Conservation (phyloP, 2,888 invertebrate genomes). For the Dryobotodes eremita region DNA sequence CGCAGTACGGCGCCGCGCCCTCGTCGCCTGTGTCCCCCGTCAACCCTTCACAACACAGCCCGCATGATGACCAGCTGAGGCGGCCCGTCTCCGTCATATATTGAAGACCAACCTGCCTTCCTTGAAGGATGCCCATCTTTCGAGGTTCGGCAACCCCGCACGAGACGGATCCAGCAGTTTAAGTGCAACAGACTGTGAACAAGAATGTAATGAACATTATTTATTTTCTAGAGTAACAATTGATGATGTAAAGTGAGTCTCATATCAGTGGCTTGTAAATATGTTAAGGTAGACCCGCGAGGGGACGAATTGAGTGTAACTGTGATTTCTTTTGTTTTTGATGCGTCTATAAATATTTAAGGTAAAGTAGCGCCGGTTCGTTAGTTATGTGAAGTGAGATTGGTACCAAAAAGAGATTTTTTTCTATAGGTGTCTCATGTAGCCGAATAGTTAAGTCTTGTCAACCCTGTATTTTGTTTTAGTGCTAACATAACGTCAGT, state of each 20-base stretch:
- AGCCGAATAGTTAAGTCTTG: slow-evolving; percentile 78
- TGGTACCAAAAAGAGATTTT: slow-evolving; percentile 90
- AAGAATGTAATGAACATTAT: slow-evolving; percentile 80
- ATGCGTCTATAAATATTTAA: slow-evolving; percentile 82
- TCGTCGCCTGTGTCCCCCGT: slow-evolving; percentile 87
- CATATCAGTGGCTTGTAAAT: slow-evolving; percentile 88
- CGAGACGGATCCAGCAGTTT: slow-evolving; percentile 64
- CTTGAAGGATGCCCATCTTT: slow-evolving; percentile 79
- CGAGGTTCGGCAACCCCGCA: slow-evolving; percentile 78
- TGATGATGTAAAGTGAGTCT: slow-evolving; percentile 81
- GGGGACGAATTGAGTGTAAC: slow-evolving; percentile 81
- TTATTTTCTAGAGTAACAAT: slow-evolving; percentile 80
- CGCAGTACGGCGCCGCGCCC: slow-evolving; percentile 89
- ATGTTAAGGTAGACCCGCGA: slow-evolving; percentile 78
- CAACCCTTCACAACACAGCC: slow-evolving; percentile 87
- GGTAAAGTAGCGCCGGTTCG: slow-evolving; percentile 78
- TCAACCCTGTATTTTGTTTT: slow-evolving; percentile 74
- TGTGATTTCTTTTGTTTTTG: slow-evolving; percentile 87
- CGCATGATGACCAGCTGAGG: slow-evolving; percentile 91
- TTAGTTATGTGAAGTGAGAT: slow-evolving; percentile 88
- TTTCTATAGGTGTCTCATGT: slow-evolving; percentile 83
- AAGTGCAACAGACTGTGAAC: slow-evolving; percentile 82
- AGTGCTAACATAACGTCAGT: slow-evolving; percentile 69
- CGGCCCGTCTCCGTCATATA: slow-evolving; percentile 94
- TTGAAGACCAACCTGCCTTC: slow-evolving; percentile 90